phyloP scores from a whole-genome alignment of 2,888 invertebrate species.

The Lamproptera curius region DNA sequence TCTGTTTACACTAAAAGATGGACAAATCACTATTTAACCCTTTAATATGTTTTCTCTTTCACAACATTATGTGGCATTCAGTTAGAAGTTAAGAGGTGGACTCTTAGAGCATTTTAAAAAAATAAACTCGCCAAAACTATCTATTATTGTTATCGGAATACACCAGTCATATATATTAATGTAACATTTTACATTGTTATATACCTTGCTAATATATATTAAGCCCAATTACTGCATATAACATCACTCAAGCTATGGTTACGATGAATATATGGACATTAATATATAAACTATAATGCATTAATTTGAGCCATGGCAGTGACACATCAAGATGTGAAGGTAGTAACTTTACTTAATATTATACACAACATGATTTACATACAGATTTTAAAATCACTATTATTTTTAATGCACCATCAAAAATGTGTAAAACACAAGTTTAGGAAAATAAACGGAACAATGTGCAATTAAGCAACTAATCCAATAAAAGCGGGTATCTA shows the following conservation, averaged over 20 bases:
- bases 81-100: too few relatives aligned
- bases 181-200: not conserved
- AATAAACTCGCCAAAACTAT: not conserved
- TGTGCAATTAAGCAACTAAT: too few relatives aligned
- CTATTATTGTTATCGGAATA: not conserved
- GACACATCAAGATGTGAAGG: not conserved
- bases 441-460: too few relatives aligned
- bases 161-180: not conserved
- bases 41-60: not conserved
- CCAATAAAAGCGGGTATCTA: too few relatives aligned
- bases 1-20: not conserved
- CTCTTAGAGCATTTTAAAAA: too few relatives aligned
- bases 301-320: not conserved
- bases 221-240: not conserved
- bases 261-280: not conserved
- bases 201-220: not conserved
- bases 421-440: too few relatives aligned
- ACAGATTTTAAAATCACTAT: not conserved
- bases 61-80: too few relatives aligned
- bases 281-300: not conserved
- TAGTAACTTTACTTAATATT: not conserved
- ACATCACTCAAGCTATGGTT: not conserved
- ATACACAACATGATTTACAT: not conserved
- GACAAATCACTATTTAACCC: not conserved
- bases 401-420: too few relatives aligned